Percentiles rank a stretch among this genome's conserved stretches.
Conservation (phyloP, 2,113 vertebrate genomes). For the Cygnus buccinator region DNA sequence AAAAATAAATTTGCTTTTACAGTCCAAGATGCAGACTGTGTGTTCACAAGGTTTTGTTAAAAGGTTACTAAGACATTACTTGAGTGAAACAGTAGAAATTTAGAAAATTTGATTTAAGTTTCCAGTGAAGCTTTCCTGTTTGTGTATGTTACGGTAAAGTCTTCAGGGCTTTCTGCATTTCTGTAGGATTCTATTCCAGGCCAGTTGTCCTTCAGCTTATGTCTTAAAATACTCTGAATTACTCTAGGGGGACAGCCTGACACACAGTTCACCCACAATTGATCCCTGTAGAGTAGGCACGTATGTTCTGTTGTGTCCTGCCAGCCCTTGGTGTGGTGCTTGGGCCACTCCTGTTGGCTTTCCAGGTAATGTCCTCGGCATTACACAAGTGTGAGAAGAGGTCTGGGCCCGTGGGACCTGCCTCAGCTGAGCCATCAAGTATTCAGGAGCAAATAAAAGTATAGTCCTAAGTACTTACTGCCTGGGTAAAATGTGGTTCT, state of each 20-base stretch:
- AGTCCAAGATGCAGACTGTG: not conserved
- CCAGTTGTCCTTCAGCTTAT: not conserved
- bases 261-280: not conserved
- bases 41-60: not conserved
- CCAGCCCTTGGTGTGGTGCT: not conserved
- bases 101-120: not conserved
- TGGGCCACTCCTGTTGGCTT: not conserved
- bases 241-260: not conserved
- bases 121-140: not conserved
- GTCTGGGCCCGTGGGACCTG: not conserved
- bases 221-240: not conserved
- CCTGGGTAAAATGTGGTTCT: not conserved
- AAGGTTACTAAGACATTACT: not conserved
- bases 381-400: not conserved
- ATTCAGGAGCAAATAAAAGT: not conserved
- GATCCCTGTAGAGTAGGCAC: not conserved
- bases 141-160: not conserved
- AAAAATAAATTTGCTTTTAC: not conserved
- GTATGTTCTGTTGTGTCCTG: not conserved
- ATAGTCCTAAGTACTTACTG: not conserved
- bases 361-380: fast-evolving
- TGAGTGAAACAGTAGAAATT: not conserved
- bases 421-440: not conserved
- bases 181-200: not conserved
- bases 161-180: not conserved